Evolutionary conservation across 1,140 invertebrate species (phyloP).

Genomic region (Brachionus manjavacas): DNA sequence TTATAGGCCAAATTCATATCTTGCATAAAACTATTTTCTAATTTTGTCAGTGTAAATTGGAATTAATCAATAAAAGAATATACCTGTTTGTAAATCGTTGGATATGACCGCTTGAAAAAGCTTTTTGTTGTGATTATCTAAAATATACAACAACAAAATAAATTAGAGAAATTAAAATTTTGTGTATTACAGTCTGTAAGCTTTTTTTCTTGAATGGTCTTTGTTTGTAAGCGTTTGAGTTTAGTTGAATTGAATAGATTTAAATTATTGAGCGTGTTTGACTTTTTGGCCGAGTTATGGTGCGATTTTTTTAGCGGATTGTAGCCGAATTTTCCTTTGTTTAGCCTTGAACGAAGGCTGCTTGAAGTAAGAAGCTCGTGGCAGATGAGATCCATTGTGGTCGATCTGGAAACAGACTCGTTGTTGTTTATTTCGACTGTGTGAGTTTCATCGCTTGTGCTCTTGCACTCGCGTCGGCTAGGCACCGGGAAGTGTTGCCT

Average conservation of each 20-base stretch:
- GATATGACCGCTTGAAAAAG: neutral
- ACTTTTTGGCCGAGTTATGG: neutral
- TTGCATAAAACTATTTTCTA: too few species aligned
- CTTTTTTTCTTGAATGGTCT: neutral
- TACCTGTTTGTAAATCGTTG: neutral
- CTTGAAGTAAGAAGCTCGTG: neutral
- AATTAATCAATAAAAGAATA: neutral
- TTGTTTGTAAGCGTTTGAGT: neutral
- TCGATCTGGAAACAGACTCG: neutral
- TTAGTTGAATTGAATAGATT: neutral
- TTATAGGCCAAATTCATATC: too few species aligned
- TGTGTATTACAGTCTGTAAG: neutral
- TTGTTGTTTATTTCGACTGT: conserved; percentile 9
- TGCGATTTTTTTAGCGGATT: conserved; percentile 3
- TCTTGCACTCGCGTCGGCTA: neutral
- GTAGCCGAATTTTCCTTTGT: neutral
- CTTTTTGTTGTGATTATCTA: conserved; percentile 36
- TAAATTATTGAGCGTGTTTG: neutral
- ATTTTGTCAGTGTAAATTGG: too few species aligned
- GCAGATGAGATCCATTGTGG: neutral
- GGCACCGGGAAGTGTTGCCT: neutral
- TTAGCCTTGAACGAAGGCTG: neutral
- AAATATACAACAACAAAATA: neutral
- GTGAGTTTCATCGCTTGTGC: neutral
- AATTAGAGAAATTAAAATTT: neutral